Conservation (phyloP, 2,113 vertebrate genomes). For the Hymenochirus boettgeri region DNA sequence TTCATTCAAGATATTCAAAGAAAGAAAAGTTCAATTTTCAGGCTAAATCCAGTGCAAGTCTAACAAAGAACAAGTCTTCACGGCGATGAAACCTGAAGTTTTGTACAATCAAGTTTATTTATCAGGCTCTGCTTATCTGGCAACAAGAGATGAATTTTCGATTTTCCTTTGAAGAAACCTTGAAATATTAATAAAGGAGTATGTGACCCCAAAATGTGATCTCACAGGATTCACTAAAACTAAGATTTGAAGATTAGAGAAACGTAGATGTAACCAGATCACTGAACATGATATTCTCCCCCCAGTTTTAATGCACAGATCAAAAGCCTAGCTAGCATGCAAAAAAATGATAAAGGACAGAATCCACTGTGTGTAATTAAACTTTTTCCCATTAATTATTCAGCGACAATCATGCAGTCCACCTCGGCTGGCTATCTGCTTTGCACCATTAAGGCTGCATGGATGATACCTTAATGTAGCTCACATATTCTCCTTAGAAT, state of each 20-base stretch:
- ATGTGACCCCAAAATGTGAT: conserved; percentile 6
- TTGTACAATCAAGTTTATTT: too few species aligned
- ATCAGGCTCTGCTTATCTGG: background rate
- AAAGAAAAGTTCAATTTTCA: too few species aligned
- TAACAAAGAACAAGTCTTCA: too few species aligned
- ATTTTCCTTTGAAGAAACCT: background rate
- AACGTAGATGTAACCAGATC: background rate
- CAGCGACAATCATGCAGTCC: conserved; percentile 20
- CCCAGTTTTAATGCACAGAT: conserved; percentile 1
- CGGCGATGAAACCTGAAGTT: too few species aligned
- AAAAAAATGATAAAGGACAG: background rate
- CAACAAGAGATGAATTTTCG: background rate
- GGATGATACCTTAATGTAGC: conserved; percentile 20
- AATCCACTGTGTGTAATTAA: conserved; percentile 21
- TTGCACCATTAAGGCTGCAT: background rate
- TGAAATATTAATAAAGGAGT: conserved; percentile 19
- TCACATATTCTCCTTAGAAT: background rate
- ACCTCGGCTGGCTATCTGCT: conserved; percentile 26
- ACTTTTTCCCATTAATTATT: conserved; percentile 32
- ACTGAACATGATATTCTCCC: background rate
- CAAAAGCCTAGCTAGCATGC: conserved; percentile 3
- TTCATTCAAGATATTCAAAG: too few species aligned
- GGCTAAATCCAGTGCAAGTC: too few species aligned
- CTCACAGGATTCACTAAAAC: background rate
- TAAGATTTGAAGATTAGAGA: background rate